These are phyloP conservation scores for Carterocephalus palaemon DNA, from an alignment of 2,888 invertebrate genomes.

Conservation along the genomic window DNA sequence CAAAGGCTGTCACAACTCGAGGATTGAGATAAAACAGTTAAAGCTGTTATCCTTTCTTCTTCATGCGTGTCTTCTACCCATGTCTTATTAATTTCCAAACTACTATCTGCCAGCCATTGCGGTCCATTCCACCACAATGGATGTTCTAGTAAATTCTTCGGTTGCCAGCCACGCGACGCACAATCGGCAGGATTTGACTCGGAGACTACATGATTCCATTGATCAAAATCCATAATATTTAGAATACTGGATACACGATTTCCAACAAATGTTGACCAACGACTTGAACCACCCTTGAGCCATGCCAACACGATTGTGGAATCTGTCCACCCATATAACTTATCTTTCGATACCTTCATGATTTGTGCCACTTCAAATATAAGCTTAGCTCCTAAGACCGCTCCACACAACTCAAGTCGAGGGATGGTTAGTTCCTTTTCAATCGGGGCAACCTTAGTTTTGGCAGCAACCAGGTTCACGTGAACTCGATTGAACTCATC, in stretches of 20 bases:
- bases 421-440: slow-evolving; percentile 20
- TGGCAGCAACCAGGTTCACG: slow-evolving; percentile 17
- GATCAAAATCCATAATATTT: slow-evolving; percentile 14
- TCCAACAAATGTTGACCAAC: slow-evolving; percentile 32
- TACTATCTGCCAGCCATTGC: slow-evolving; percentile 10
- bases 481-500: too few species aligned
- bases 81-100: not conserved
- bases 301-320: slow-evolving; percentile 9
- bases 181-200: slow-evolving; percentile 36
- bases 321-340: slow-evolving; percentile 5
- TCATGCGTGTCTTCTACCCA: not conserved
- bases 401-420: slow-evolving; percentile 18
- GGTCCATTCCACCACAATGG: slow-evolving; percentile 26
- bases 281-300: slow-evolving; percentile 16
- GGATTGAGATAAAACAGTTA: too few species aligned
- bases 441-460: slow-evolving; percentile 14
- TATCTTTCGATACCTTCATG: slow-evolving; percentile 21
- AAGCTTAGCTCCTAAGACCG: slow-evolving; percentile 19
- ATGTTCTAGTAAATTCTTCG: slow-evolving; percentile 11
- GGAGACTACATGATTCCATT: slow-evolving; percentile 27
- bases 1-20: too few species aligned
- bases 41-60: not conserved
- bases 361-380: slow-evolving; percentile 19
- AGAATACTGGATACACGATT: slow-evolving; percentile 31
- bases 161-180: slow-evolving; percentile 33